Conservation (phyloP, 2,113 vertebrate species). For the Picathartes gymnocephalus region DNA sequence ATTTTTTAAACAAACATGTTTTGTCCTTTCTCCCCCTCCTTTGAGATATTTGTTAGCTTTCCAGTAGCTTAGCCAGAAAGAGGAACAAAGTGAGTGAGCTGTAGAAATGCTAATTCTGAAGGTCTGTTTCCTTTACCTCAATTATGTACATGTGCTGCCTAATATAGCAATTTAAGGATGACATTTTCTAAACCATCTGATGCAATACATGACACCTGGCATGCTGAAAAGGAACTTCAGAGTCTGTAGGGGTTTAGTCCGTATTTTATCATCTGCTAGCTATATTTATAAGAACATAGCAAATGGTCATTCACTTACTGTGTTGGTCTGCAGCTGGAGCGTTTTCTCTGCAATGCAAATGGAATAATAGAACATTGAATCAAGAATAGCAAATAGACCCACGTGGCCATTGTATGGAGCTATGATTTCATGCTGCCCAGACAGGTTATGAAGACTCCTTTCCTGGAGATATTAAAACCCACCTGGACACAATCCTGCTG, state of each 20-base stretch:
- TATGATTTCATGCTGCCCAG: neutral
- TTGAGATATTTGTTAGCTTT: neutral
- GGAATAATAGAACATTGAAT: constrained; percentile 18
- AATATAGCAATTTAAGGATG: neutral
- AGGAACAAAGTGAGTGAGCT: neutral
- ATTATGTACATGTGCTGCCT: neutral
- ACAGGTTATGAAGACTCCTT: neutral
- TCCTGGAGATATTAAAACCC: neutral
- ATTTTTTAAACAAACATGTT: constrained; percentile 3
- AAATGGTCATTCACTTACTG: constrained; percentile 10
- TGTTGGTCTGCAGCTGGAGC: constrained; percentile 4
- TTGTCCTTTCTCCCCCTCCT: neutral
- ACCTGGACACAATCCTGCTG: neutral
- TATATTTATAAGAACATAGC: constrained; percentile 17
- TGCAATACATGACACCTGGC: neutral
- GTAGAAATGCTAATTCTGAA: neutral
- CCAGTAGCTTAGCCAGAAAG: neutral
- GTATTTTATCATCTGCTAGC: neutral
- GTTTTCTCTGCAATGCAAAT: constrained; percentile 31
- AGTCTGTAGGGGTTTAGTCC: neutral
- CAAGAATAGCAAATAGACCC: constrained; percentile 7
- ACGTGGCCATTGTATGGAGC: neutral
- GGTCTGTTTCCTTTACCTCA: neutral
- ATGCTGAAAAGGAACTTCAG: neutral
- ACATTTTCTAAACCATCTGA: constrained; percentile 15